A percentile compares a stretch with the other conserved stretches of the same genome.
phyloP scores from a whole-genome alignment of 2,888 invertebrate genomes.

The Trachelus stipa region DNA sequence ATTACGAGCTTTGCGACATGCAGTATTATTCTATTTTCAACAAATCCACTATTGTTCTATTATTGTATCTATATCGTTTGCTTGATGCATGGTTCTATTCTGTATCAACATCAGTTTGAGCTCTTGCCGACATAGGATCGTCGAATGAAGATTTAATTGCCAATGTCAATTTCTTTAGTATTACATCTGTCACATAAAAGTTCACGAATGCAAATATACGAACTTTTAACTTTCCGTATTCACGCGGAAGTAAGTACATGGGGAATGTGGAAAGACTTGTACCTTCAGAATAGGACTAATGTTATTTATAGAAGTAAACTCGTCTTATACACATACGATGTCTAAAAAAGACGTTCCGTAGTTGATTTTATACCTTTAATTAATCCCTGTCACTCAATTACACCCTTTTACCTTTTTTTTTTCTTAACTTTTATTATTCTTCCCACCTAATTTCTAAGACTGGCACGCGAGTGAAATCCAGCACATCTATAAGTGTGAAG shows the following conservation, averaged over 20 bases:
- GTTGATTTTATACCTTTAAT: conserved; percentile 11
- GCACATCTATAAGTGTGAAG: no score
- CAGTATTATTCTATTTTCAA: background rate
- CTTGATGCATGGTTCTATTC: background rate
- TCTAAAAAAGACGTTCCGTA: conserved; percentile 7
- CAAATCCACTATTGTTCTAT: background rate
- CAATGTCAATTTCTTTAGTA: background rate
- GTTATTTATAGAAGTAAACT: conserved; percentile 18
- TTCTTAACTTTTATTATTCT: background rate
- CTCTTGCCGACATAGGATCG: background rate
- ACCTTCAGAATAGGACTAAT: conserved; percentile 27
- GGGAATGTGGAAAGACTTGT: conserved; percentile 22
- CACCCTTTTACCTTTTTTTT: background rate
- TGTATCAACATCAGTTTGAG: background rate
- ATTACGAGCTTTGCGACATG: background rate
- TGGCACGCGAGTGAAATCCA: background rate
- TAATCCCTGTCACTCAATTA: background rate
- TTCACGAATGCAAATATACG: background rate
- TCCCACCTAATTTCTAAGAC: background rate
- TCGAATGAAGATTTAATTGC: background rate
- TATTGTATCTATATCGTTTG: background rate
- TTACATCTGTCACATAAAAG: background rate
- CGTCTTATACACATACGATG: conserved; percentile 16
- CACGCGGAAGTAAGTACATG: background rate
- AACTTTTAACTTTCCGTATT: background rate